Evolutionary conservation across 2,888 invertebrate genomes (phyloP), one percentile per base, ranked within the genome.

Genomic region (Harpagoxenus sublaevis): DNA sequence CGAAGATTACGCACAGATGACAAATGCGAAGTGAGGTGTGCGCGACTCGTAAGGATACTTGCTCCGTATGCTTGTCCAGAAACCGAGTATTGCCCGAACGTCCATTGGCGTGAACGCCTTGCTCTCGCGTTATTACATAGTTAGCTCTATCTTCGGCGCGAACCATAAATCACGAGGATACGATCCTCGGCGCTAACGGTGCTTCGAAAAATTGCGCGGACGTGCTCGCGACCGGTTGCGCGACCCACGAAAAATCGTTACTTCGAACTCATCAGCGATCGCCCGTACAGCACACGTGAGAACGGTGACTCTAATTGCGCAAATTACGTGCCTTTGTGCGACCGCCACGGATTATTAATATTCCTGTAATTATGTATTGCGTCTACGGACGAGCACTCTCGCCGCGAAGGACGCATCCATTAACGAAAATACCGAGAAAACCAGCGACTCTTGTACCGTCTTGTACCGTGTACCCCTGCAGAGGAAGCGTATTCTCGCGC

Each of bases 61-160:
- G 86, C 77, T 84, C 81, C 35, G 86, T 79, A 87, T 84, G 75
- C 83, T 89, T 84, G 86, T 88, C 85, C 86, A 86, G 88, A 84
- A 90, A 84, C 68, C 42, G 42, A 85, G 83, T 35, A 82, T 87
- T 86, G 83, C 35, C 35, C 35, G 71, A 18, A 12, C 66, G 66
- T 66, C 48, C 89, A 90, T 90, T 88, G 89, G 90, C 89, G 89
- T 88, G 88, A 84, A 85, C 84, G 45, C 79, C 31, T 83, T 28
- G 89, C 84, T 85, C 70, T 65, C 60, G 63, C 71, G 79, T 79
- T 79, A 71, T 71, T 79, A 71, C 28, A 71, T 60, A 71, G 79
- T 79, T 79, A 48, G 73, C 79, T 79, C 73, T 79, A 79, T 60
- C 73, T 48, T 3, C 73, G 73, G 39, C 28, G 79, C 73, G 71